A percentile compares a stretch with the other conserved stretches of the same genome.
These are phyloP conservation scores for Cebidichthys violaceus DNA, from an alignment of 2,113 vertebrate genomes.

Conservation along the genomic window DNA sequence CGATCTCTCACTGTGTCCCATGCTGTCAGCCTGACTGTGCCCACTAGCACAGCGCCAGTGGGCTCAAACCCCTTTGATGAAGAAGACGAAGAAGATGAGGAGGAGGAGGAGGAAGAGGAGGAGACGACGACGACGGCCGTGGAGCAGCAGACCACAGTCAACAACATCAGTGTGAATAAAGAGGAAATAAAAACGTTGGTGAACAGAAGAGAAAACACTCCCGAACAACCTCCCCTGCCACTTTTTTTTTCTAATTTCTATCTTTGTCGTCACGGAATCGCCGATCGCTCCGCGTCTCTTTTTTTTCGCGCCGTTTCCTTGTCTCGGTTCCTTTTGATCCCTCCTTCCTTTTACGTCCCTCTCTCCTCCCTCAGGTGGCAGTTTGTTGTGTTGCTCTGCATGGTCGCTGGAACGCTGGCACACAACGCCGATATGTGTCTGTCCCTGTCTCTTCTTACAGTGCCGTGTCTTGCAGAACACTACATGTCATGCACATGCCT, in stretches of 20 bases:
- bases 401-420: slow-evolving; percentile 68
- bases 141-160: slow-evolving; percentile 65
- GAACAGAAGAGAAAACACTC: slow-evolving; percentile 80
- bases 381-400: slow-evolving; percentile 72
- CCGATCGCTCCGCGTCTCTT: slow-evolving; percentile 16
- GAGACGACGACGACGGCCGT: slow-evolving; percentile 49
- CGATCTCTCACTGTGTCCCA: slow-evolving; percentile 87
- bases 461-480: slow-evolving; percentile 53
- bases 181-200: slow-evolving; percentile 99
- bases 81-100: slow-evolving; percentile 77
- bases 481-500: slow-evolving; percentile 35
- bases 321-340: slow-evolving; percentile 22
- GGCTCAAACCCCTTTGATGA: slow-evolving; percentile 98
- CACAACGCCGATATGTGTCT: slow-evolving; percentile 54
- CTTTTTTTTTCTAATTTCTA: slow-evolving; percentile 20
- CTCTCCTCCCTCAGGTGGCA: slow-evolving; percentile 57
- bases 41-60: slow-evolving; percentile 87
- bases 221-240: slow-evolving; percentile 15
- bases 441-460: slow-evolving; percentile 41
- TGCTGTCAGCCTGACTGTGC: slow-evolving; percentile 90
- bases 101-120: slow-evolving; percentile 81
- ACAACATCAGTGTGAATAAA: slow-evolving; percentile 93
- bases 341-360: slow-evolving; percentile 21
- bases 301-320: slow-evolving; percentile 34
- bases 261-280: slow-evolving; percentile 41